Evolutionary conservation across 2,797 vertebrate genomes (phyloP).

Genomic region (Spinus pinus): DNA sequence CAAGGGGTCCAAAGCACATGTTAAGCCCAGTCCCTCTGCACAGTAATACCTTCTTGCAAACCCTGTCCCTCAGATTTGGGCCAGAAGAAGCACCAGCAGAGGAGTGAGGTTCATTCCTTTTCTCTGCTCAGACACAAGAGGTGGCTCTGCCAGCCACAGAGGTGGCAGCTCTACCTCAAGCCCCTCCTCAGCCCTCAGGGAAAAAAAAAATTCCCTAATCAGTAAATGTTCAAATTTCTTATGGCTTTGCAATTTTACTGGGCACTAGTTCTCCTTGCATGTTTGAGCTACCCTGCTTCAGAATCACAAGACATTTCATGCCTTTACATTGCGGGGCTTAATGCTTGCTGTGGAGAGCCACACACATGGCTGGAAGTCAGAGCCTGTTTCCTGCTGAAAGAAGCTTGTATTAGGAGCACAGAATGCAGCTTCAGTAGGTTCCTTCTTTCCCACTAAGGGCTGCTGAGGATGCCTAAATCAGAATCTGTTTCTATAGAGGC

Average conservation of each 20-base stretch:
- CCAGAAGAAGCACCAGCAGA: not conserved
- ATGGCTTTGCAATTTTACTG: not conserved
- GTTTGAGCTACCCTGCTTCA: not conserved
- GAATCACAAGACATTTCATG: not conserved
- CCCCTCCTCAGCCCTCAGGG: not conserved
- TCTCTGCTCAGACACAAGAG: not conserved
- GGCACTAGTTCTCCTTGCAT: not conserved
- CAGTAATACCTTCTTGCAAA: not conserved
- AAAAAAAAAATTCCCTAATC: not conserved
- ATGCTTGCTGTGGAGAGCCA: not conserved
- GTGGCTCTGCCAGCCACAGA: not conserved
- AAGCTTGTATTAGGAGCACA: not conserved
- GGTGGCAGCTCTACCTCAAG: not conserved
- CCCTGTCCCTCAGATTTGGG: not conserved
- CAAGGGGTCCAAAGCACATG: not conserved
- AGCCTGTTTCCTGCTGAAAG: not conserved
- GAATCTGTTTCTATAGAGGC: not conserved
- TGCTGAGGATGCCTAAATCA: not conserved
- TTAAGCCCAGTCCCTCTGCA: not conserved
- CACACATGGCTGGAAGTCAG: rapidly evolving
- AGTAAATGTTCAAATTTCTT: not conserved
- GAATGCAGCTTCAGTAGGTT: not conserved
- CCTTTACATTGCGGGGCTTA: rapidly evolving
- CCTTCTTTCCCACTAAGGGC: not conserved
- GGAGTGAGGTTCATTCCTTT: not conserved